Base-by-base conservation (phyloP, 2,113 vertebrate genomes). In the Oryctolagus cuniculus region DNA sequence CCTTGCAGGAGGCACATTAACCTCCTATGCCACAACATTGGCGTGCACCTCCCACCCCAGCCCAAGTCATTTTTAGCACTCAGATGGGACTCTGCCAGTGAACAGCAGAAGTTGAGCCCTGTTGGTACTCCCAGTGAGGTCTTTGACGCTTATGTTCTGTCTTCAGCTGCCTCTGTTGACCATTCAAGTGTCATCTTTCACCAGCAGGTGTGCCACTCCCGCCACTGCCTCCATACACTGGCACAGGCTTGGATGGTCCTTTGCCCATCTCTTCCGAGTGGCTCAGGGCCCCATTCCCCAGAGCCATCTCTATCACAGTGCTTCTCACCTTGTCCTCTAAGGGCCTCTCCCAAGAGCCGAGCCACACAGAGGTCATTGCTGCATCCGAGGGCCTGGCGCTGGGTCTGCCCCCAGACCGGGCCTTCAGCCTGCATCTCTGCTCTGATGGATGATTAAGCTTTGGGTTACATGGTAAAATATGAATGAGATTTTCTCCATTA, bases 401-500 rank as follows among this genome's bases (percentile, higher is more conserved):
- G 12, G 72, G 55, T 66, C 53, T 29, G 25, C 67, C 13, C 44
- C 2, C 10, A 49, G 49, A n/a, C 70, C 1, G 27, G 55, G 49
- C 5, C 7, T 73, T 53, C 67, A 25, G 7, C 29, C n/a, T n/a
- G 3, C 22, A 8, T 67, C 70, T 91, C 29, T 63, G 63, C n/a
- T 51, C 61, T 10, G 19, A 29, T 24, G 2, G 63, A n/a, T 31
- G 72, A 87, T 84, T 36, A 82, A 64, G 58, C 72, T 90, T 70
- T 83, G 61, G 34, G 80, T 80, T 74, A 84, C 53, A 16, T 34
- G 24, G 90, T 67, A 87, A 87, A 44, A 31, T 61, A 79, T 66
- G 75, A 94, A 89, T 70, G 66, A 91, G 58, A 51, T 92, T 91
- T 79, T 81, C 74, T 92, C n/a, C 93, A 36, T 84, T 87, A 90